These are phyloP conservation scores for Arrhopalites spinosus DNA, from an alignment of 2,888 invertebrate genomes.

Conservation along the genomic window DNA sequence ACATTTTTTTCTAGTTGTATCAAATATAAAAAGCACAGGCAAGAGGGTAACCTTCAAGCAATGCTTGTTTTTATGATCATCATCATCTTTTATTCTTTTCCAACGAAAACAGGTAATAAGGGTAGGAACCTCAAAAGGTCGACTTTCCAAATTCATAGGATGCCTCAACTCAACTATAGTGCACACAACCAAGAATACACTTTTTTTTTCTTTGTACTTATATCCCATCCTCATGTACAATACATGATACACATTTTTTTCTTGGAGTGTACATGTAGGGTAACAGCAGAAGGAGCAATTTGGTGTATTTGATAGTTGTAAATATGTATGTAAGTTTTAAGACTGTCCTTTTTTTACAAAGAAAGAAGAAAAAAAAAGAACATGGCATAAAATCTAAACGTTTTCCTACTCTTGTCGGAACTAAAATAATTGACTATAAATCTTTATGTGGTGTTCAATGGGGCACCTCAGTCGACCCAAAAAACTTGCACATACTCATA, in stretches of 20 bases:
- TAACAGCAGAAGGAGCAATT: background rate
- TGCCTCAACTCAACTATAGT: too few species aligned
- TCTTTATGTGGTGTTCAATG: constrained; percentile 32
- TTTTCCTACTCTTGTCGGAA: constrained; percentile 26
- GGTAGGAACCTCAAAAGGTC: background rate
- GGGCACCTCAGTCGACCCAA: constrained; percentile 4
- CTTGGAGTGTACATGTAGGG: too few species aligned
- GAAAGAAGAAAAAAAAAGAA: too few species aligned
- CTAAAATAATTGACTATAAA: constrained; percentile 34
- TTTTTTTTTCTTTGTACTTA: too few species aligned
- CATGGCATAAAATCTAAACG: background rate
- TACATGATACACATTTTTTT: too few species aligned
- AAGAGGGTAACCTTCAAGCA: constrained; percentile 14
- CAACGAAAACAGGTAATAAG: constrained; percentile 19
- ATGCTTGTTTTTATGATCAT: constrained; percentile 34
- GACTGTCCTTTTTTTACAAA: background rate
- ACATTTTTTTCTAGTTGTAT: too few species aligned
- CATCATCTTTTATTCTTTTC: constrained; percentile 12
- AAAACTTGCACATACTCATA: background rate
- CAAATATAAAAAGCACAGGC: too few species aligned
- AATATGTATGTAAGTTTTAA: background rate
- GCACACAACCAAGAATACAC: too few species aligned
- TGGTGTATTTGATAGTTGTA: background rate
- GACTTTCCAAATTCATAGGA: too few species aligned
- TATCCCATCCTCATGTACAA: too few species aligned